These are phyloP conservation scores for Dicentrarchus labrax DNA, from an alignment of 2,113 vertebrate species.

Conservation along the genomic window DNA sequence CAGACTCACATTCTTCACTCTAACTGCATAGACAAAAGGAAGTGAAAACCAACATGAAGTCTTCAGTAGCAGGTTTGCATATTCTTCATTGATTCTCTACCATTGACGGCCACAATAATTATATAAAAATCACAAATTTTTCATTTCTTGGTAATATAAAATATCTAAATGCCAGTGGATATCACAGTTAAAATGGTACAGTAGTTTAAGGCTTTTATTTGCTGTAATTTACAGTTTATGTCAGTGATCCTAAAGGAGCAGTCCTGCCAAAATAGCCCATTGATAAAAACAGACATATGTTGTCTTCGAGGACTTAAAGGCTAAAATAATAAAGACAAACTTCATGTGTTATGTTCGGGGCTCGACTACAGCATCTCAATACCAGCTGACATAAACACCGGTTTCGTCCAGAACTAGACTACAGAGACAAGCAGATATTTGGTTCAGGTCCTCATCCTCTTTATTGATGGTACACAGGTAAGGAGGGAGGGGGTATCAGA, in stretches of 20 bases:
- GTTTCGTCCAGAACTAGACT: slow-evolving; percentile 30
- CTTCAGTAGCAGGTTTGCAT: slow-evolving; percentile 48
- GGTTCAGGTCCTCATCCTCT: slow-evolving; percentile 52
- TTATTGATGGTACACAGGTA: background rate
- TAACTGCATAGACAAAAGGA: slow-evolving; percentile 36
- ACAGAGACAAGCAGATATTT: slow-evolving; percentile 49
- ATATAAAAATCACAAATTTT: slow-evolving; percentile 21
- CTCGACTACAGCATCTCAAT: slow-evolving; percentile 32
- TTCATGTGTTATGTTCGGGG: slow-evolving; percentile 23
- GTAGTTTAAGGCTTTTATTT: slow-evolving; percentile 68
- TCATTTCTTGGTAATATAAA: slow-evolving; percentile 31
- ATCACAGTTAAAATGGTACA: slow-evolving; percentile 58
- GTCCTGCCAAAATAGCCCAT: background rate
- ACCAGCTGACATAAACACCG: slow-evolving; percentile 10
- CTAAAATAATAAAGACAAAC: slow-evolving; percentile 23
- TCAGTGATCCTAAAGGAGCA: slow-evolving; percentile 45
- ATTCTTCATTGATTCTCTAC: slow-evolving; percentile 38
- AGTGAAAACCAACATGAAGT: slow-evolving; percentile 23
- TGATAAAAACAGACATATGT: slow-evolving; percentile 1
- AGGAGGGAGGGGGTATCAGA: background rate
- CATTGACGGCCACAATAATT: background rate
- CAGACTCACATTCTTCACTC: slow-evolving; percentile 27
- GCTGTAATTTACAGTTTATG: slow-evolving; percentile 20
- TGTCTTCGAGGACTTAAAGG: slow-evolving; percentile 2
- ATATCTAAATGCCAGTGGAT: slow-evolving; percentile 53